Evolutionary conservation across 2,888 invertebrate species (phyloP).

Genomic region (Tridacna crocea): DNA sequence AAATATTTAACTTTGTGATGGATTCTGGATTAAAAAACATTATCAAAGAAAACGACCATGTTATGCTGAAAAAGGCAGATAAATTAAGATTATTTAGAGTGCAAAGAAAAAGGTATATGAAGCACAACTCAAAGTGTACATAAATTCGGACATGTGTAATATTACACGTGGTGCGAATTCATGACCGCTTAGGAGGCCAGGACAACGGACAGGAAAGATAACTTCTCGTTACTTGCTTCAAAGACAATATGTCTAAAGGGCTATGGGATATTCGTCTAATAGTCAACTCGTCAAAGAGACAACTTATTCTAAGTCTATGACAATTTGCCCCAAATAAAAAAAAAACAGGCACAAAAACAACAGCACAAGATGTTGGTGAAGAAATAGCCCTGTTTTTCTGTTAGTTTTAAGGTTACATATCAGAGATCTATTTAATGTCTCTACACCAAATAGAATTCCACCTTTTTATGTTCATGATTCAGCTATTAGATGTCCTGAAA

Average conservation of each 20-base stretch:
- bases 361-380: too few relatives aligned
- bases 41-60: constrained; percentile 71
- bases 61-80: constrained; percentile 71
- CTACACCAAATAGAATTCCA: too few relatives aligned
- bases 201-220: too few relatives aligned
- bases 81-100: constrained; percentile 69
- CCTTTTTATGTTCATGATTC: too few relatives aligned
- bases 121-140: neutral
- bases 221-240: neutral
- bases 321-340: too few relatives aligned
- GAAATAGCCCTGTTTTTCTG: too few relatives aligned
- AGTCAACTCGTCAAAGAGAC: neutral
- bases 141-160: neutral
- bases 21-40: neutral
- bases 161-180: neutral
- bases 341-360: too few relatives aligned
- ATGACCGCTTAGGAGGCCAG: too few relatives aligned
- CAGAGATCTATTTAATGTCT: too few relatives aligned
- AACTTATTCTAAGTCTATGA: neutral
- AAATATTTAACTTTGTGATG: neutral
- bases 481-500: too few relatives aligned
- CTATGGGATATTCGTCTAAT: neutral
- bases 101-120: constrained; percentile 67
- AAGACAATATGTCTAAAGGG: neutral
- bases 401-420: too few relatives aligned